Evolutionary conservation across 2,797 vertebrate genomes (phyloP).

Genomic region (Phylloscopus collybita): DNA sequence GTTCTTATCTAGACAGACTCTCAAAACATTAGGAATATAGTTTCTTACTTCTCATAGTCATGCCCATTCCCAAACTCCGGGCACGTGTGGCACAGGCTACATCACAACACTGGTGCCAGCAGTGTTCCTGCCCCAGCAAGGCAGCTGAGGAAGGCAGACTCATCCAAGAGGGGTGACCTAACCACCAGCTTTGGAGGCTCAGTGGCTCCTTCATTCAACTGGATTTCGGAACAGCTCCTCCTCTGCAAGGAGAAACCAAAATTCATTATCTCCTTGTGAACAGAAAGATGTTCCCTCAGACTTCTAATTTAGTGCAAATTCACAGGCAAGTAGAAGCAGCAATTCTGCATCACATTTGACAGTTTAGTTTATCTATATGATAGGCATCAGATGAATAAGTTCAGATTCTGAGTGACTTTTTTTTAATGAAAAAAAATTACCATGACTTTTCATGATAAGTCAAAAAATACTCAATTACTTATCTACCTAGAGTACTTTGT

Average conservation of each 20-base stretch:
- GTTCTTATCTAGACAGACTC: background rate
- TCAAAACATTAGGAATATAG: background rate
- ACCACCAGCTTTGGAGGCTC: background rate
- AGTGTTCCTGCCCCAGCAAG: background rate
- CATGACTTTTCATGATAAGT: background rate
- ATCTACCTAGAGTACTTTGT: background rate
- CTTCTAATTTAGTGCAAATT: background rate
- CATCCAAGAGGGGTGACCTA: background rate
- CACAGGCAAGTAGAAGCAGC: background rate
- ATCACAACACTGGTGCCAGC: background rate
- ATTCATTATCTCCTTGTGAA: background rate
- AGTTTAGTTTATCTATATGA: background rate
- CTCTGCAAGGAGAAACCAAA: background rate
- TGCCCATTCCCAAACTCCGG: background rate
- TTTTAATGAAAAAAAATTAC: background rate
- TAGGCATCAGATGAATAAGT: background rate
- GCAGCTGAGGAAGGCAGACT: background rate
- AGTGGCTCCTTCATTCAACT: background rate
- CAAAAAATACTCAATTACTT: background rate
- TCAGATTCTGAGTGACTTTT: background rate
- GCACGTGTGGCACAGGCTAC: background rate
- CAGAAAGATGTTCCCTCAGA: background rate
- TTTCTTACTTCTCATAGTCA: background rate
- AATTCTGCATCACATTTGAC: background rate
- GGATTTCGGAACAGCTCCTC: background rate